Base-by-base conservation (phyloP, 2,797 vertebrate species). In the Hylomyscus alleni region DNA sequence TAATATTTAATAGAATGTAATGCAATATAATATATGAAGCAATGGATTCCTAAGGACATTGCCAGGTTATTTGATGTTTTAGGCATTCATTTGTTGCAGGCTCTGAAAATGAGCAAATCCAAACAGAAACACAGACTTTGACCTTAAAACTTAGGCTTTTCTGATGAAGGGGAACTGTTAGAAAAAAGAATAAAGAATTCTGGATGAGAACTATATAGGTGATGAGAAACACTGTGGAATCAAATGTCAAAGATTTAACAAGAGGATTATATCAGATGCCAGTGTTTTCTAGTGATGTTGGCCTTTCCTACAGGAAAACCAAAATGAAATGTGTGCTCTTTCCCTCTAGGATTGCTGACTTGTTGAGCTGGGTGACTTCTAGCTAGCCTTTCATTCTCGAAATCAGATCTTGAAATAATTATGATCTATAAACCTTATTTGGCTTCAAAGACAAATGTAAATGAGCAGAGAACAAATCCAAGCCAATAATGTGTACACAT, bases 61-160 rank as follows among this genome's bases (percentile, higher is more conserved):
- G 52, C 17, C 34, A 50, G 31, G 10, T 29, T 82, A 24, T 5
- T 47, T 95, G 91, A 37, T 60, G 6, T 52, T 47, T 4, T 50
- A 20, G 14, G 13, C 34, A 81, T 50, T 40, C 65, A 20, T 69
- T 19, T 84, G 14, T 80, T 87, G n/a, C 29, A 95, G 87, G 6
- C 22, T 87, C 54, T 83, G 20, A 69, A 94, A 93, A 60, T 65
- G 26, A 86, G 22, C 11, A 29, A 80, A 87, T 84, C 31, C 58
- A 58, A 87, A 84, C 10, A 89, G 72, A 44, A 96, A 56, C 14
- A 40, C 20, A 58, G 75, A 80, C 69, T 34, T 80, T 93, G 69
- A 93, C n/a, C 31, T 78, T 88, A 87, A 91, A 91, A 47, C 24
- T 83, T 50, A 17, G 40, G 47, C 31, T 87, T 96, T 11, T 22